Conservation (phyloP, 2,113 vertebrate genomes). For the Tupaia chinensis region DNA sequence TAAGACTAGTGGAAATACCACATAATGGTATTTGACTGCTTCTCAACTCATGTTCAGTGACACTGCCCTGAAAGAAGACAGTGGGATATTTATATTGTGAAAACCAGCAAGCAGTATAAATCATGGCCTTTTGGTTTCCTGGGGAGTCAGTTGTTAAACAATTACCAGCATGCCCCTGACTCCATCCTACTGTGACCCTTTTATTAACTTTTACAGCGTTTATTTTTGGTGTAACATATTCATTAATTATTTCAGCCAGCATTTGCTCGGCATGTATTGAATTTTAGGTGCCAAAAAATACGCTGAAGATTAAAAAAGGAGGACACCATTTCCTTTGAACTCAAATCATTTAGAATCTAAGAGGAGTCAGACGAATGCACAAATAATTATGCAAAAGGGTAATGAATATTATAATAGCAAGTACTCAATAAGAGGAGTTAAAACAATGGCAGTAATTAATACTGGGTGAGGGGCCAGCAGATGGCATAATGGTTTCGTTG, state of each 20-base stretch:
- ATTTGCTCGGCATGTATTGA: constrained; percentile 8
- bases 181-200: not conserved
- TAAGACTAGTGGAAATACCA: not conserved
- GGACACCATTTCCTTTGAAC: not conserved
- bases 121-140: not conserved
- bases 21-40: not conserved
- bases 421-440: not conserved
- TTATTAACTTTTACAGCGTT: constrained; percentile 31
- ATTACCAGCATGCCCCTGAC: not conserved
- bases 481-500: no score
- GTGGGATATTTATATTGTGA: not conserved
- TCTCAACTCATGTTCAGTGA: not conserved
- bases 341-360: constrained; percentile 11
- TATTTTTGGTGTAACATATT: constrained; percentile 34
- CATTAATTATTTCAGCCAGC: constrained; percentile 7
- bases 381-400: not conserved
- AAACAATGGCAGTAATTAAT: not conserved
- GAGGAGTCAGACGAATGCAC: not conserved
- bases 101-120: not conserved
- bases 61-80: not conserved
- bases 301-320: constrained; percentile 18
- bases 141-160: not conserved
- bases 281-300: not conserved
- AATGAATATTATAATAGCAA: not conserved
- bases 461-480: not conserved